Evolutionary conservation across 2,113 vertebrate genomes (phyloP).

Genomic region (Heteronetta atricapilla): DNA sequence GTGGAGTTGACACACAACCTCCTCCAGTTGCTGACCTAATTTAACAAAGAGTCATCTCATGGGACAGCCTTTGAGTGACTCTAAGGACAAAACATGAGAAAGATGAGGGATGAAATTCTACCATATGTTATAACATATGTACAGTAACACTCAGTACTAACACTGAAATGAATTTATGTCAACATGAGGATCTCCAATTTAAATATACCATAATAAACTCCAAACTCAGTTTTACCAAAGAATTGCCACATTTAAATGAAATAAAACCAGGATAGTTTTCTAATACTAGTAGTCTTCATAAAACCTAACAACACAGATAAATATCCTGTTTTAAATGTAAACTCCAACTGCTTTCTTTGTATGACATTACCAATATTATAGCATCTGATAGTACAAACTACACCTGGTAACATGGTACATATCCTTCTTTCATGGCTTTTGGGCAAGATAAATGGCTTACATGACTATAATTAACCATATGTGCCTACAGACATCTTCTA

Average conservation of each 20-base stretch:
- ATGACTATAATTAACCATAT: background rate
- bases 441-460: background rate
- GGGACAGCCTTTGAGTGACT: slow-evolving; percentile 51
- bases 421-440: background rate
- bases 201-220: slow-evolving; percentile 14
- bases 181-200: slow-evolving; percentile 63
- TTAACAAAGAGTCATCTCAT: slow-evolving; percentile 51
- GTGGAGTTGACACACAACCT: background rate
- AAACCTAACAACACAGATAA: background rate
- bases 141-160: slow-evolving; percentile 44
- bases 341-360: background rate
- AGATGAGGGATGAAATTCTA: slow-evolving; percentile 63
- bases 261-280: background rate
- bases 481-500: background rate
- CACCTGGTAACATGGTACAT: background rate
- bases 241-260: background rate
- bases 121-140: slow-evolving; percentile 78
- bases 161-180: slow-evolving; percentile 63
- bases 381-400: background rate
- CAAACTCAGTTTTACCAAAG: background rate
- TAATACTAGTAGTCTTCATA: background rate
- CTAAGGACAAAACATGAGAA: slow-evolving; percentile 41
- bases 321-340: background rate
- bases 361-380: background rate
- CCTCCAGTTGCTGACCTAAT: slow-evolving; percentile 59